These are phyloP conservation scores for Melanostoma mellinum DNA, from an alignment of 2,888 invertebrate species.

Conservation along the genomic window DNA sequence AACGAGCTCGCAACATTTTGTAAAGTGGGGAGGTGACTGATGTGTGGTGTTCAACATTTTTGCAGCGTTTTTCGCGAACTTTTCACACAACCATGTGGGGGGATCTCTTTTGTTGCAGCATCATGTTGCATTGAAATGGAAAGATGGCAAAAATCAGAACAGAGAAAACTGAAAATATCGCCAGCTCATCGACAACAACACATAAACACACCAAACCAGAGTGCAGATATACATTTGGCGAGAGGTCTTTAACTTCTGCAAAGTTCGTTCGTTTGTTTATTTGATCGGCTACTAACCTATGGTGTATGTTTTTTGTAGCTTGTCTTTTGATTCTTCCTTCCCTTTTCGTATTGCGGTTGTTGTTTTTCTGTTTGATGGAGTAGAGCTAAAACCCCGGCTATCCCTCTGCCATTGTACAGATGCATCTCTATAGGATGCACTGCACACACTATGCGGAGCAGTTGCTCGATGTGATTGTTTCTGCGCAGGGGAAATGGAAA, in stretches of 20 bases:
- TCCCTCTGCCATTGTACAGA: constrained; percentile 31
- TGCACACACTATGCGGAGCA: constrained; percentile 35
- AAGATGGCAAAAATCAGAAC: constrained; percentile 62
- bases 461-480: constrained; percentile 59
- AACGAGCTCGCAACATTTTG: too few species aligned
- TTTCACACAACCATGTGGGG: background rate
- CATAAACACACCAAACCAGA: background rate
- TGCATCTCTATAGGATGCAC: constrained; percentile 67
- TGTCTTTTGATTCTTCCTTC: constrained; percentile 63
- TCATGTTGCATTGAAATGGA: constrained; percentile 72
- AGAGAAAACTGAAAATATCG: constrained; percentile 58
- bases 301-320: constrained; percentile 68
- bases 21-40: too few species aligned
- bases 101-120: constrained; percentile 50
- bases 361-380: constrained; percentile 47
- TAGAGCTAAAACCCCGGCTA: constrained; percentile 18
- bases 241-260: constrained; percentile 73
- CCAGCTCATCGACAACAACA: constrained; percentile 30
- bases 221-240: constrained; percentile 65
- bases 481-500: background rate
- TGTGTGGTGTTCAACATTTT: too few species aligned
- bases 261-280: constrained; percentile 73
- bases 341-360: constrained; percentile 59
- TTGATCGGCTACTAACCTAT: constrained; percentile 73
- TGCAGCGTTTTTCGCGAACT: background rate